These are phyloP conservation scores for Litocranius walleri DNA, from an alignment of 2,113 vertebrate species.

Conservation along the genomic window DNA sequence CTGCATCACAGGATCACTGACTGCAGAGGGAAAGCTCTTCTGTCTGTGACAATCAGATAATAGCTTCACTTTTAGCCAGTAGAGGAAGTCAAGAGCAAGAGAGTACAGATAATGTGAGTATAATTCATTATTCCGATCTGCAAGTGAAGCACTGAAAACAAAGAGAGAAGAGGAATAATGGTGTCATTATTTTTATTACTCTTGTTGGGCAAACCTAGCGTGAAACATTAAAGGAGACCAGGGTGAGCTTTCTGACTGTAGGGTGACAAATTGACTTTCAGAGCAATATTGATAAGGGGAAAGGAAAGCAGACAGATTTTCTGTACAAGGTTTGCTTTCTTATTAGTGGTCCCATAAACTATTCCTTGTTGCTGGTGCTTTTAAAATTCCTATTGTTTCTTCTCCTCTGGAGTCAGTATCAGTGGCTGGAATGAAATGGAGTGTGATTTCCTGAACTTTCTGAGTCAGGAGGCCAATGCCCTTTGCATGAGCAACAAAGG, in stretches of 20 bases:
- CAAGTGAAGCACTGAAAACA: constrained; percentile 89
- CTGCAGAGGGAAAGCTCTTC: constrained; percentile 83
- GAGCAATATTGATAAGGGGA: constrained; percentile 80
- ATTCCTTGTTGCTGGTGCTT: constrained; percentile 62
- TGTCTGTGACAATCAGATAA: constrained; percentile 94
- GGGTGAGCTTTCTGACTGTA: constrained; percentile 79
- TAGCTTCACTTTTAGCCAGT: constrained; percentile 92
- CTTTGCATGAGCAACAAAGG: constrained; percentile 60
- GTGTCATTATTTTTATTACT: constrained; percentile 98
- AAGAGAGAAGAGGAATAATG: constrained; percentile 90
- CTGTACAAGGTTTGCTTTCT: constrained; percentile 71
- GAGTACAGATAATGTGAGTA: constrained; percentile 93
- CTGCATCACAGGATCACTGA: constrained; percentile 86
- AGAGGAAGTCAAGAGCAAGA: constrained; percentile 91
- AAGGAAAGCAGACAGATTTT: constrained; percentile 79
- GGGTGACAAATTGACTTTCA: constrained; percentile 80
- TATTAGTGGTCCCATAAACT: constrained; percentile 75
- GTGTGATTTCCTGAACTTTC: constrained; percentile 51
- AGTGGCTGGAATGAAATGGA: constrained; percentile 59
- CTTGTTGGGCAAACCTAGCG: constrained; percentile 88
- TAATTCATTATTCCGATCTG: constrained; percentile 99
- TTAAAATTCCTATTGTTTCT: constrained; percentile 68
- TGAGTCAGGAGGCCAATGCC: constrained; percentile 51
- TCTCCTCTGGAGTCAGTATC: constrained; percentile 57
- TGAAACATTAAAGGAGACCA: constrained; percentile 86